Evolutionary conservation across 2,113 vertebrate species (phyloP).

Genomic region (Gasterosteus nipponicus): DNA sequence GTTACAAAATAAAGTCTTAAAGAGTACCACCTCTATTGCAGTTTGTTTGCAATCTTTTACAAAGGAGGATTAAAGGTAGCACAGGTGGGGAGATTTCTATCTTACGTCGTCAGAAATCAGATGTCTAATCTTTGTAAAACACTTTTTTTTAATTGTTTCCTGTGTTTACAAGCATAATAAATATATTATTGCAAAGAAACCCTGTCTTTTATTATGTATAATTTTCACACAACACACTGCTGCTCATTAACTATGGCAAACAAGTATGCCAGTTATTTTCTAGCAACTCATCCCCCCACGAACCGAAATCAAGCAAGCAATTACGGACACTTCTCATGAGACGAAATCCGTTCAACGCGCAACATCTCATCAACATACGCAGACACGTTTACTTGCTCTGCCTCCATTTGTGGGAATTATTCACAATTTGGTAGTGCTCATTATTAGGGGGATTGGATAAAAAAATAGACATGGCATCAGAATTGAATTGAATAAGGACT

Average conservation of each 20-base stretch:
- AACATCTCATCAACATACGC: constrained; percentile 22
- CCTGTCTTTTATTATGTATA: neutral
- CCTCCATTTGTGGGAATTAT: constrained; percentile 19
- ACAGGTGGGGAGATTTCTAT: neutral
- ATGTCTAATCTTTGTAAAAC: neutral
- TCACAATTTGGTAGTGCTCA: neutral
- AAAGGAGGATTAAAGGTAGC: neutral
- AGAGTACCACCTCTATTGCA: neutral
- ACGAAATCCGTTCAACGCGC: constrained; percentile 15
- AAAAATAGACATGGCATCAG: neutral
- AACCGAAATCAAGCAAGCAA: constrained; percentile 27
- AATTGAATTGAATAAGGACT: neutral
- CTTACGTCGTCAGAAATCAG: neutral
- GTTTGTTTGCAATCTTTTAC: neutral
- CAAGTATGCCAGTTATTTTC: neutral
- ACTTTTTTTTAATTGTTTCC: neutral
- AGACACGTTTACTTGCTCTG: constrained; percentile 23
- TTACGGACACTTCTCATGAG: constrained; percentile 21
- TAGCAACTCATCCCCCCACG: neutral
- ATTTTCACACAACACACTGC: neutral
- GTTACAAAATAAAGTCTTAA: constrained; percentile 9
- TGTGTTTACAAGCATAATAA: neutral
- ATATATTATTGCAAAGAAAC: neutral
- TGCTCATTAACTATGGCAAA: constrained; percentile 13
- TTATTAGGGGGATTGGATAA: neutral